phyloP scores from a whole-genome alignment of 1,140 invertebrate species.

The roundworm (Caenorhabditis elegans) region WBcel235 BX284604.4:3746001-3746500 shows the following conservation, averaged over 20 bases:
- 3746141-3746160: constrained; percentile 99
- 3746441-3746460: too few relatives aligned
- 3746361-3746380: constrained; percentile 95
- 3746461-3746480: too few relatives aligned
- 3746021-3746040: constrained; percentile 93
- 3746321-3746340: constrained; percentile 97
- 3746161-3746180: constrained; percentile 94
- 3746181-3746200: constrained; percentile 78
- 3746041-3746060: constrained; percentile 96
- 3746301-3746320: constrained; percentile 96
- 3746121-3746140: constrained; percentile 99
- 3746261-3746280: constrained; percentile 96
- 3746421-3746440: too few relatives aligned
- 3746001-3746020: constrained; percentile 92
- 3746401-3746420: neutral
- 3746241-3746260: constrained; percentile 98
- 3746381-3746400: constrained; percentile 92
- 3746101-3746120: constrained; percentile 99
- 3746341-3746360: constrained; percentile 97
- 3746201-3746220: constrained; percentile 99
- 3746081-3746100: constrained; percentile 98
- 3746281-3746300: constrained; percentile 85
- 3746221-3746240: constrained; percentile 94
- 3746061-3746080: constrained; percentile 96
- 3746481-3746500: too few relatives aligned